Base-by-base conservation (phyloP, 2,888 invertebrate species). In the Phyllotreta striolata region DNA sequence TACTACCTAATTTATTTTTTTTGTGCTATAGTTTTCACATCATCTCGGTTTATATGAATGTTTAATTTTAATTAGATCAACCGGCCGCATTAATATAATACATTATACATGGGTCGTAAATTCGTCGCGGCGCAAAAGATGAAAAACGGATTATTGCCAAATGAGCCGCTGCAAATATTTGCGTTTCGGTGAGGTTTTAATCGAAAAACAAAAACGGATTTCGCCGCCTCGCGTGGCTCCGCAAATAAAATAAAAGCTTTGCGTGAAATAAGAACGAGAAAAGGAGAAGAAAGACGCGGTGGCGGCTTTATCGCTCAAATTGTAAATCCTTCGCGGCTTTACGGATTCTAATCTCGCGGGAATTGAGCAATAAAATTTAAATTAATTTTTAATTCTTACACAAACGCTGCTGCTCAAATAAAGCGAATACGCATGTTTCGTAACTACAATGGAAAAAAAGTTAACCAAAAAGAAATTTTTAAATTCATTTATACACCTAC, bases 341-440 rank as follows among this genome's bases (percentile, higher is more conserved):
- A 59, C 60, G 6, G 66, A 66, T 66, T 44, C 59, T 68, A 68
- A 68, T 68, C 68, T 68, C 62, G n/a, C n/a, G 55, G 49, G 59
- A 68, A 69, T 69, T 61, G 57, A 69, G 69, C 64, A 67, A 69
- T 69, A 69, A 69, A 69, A 69, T 67, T 64, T 63, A 69, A 69
- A 69, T 69, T 69, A 69, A 69, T 64, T 64, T 66, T 69, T 67
- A 69, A 69, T 67, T 69, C 69, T 64, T 67, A 55, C 62, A 64
- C 69, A 69, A 69, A 69, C 64, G 64, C 56, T 35, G 51, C 24
- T 24, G 24, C 24, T 24, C 24, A 47, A 47, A 14, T 47, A 13
- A 1, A 14, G 9, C 12, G 13, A 9, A 14, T 7, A 47, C 6
- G 34, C 12, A 13, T 14, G 24, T 24, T 24, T 24, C 24, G 24